Percentiles rank a stretch among this genome's conserved stretches.
Evolutionary conservation across 2,113 vertebrate species (phyloP).

Genomic region (Phasianus colchicus): DNA sequence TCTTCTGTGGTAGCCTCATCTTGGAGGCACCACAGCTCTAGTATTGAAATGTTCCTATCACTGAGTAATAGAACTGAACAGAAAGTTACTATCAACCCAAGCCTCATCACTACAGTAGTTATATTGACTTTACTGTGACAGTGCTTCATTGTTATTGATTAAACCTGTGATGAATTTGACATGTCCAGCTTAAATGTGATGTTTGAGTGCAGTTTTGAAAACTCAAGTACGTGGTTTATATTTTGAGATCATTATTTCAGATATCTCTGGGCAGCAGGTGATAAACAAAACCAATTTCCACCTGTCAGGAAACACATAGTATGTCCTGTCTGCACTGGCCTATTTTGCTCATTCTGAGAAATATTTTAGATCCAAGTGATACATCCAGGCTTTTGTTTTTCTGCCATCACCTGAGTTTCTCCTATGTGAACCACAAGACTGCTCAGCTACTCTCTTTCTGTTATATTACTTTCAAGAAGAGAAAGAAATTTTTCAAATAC

Average conservation of each 20-base stretch:
- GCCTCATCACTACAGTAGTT: background rate
- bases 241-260: conserved; percentile 1
- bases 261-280: background rate
- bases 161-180: background rate
- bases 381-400: background rate
- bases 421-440: background rate
- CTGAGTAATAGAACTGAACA: background rate
- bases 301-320: background rate
- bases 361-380: background rate
- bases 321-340: background rate
- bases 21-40: background rate
- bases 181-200: background rate
- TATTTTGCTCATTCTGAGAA: background rate
- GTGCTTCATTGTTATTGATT: background rate
- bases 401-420: background rate
- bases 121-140: background rate
- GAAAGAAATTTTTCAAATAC: background rate
- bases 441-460: background rate
- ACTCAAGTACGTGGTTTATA: background rate
- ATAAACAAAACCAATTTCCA: background rate
- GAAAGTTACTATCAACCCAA: background rate
- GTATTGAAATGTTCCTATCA: background rate
- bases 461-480: background rate
- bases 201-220: background rate
- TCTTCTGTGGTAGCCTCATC: background rate